Percentiles rank a stretch among this genome's conserved stretches.
Conservation (phyloP, 1,140 invertebrate genomes). For the Phenacoccus solenopsis region DNA sequence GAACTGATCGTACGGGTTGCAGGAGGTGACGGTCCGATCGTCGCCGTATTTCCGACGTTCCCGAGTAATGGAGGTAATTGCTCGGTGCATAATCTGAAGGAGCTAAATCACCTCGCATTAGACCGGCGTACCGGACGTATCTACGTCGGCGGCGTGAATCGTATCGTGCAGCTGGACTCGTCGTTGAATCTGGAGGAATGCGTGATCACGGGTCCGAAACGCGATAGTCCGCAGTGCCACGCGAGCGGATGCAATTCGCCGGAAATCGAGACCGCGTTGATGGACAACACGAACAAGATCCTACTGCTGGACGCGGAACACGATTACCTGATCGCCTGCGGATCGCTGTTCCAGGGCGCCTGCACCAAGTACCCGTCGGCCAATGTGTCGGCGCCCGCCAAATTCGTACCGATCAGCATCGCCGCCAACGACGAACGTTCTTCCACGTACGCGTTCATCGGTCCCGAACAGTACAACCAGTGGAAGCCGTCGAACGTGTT, state of each 20-base stretch:
- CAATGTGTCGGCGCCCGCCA: constrained; percentile 60
- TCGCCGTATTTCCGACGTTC: not conserved
- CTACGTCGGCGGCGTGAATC: constrained; percentile 46
- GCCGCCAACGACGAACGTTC: constrained; percentile 83
- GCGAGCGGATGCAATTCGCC: constrained; percentile 58
- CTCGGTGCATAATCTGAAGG: not conserved
- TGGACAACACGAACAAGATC: constrained; percentile 84
- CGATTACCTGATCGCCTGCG: constrained; percentile 71
- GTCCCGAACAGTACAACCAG: constrained; percentile 66
- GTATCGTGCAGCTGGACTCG: constrained; percentile 40
- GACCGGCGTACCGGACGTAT: constrained; percentile 38
- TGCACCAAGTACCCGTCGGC: constrained; percentile 71
- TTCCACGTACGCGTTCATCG: constrained; percentile 88
- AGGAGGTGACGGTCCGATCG: not conserved
- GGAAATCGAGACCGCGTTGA: constrained; percentile 49
- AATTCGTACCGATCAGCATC: constrained; percentile 64
- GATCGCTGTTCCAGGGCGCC: constrained; percentile 74
- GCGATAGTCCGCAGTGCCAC: constrained; percentile 77
- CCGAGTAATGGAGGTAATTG: not conserved
- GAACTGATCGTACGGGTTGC: not conserved
- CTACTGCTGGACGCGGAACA: constrained; percentile 73
- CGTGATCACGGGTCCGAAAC: constrained; percentile 48
- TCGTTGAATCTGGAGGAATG: constrained; percentile 36
- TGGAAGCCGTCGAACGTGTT: constrained; percentile 67
- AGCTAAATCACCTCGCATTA: constrained; percentile 36